A percentile compares a stretch with the other conserved stretches of the same genome.
Conservation (phyloP, 2,888 invertebrate genomes). For the Tachystola acroxantha region DNA sequence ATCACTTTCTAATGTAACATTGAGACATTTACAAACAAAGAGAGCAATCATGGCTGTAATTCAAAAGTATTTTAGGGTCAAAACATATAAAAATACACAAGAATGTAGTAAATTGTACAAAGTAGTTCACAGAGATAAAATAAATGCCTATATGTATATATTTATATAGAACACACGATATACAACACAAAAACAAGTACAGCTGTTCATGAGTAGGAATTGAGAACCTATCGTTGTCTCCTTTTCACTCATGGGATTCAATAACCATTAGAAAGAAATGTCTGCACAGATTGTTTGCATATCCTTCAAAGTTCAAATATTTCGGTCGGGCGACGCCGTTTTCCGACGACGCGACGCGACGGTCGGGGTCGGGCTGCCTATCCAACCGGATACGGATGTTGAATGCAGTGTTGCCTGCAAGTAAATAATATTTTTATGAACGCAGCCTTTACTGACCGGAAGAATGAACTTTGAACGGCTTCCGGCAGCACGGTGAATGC, state of each 20-base stretch:
- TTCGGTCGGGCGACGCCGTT: too few species aligned
- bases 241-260: not conserved
- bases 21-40: constrained; percentile 86
- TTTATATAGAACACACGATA: constrained; percentile 27
- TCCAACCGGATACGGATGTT: too few species aligned
- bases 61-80: constrained; percentile 27
- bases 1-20: constrained; percentile 82
- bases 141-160: constrained; percentile 39
- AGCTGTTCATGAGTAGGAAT: constrained; percentile 11
- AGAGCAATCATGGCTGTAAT: constrained; percentile 68
- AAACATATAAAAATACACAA: constrained; percentile 54
- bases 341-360: too few species aligned
- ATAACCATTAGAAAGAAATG: not conserved
- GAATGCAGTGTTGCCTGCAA: too few species aligned
- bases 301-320: too few species aligned
- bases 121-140: constrained; percentile 39
- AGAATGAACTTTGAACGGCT: too few species aligned
- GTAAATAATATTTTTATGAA: too few species aligned
- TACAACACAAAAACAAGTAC: constrained; percentile 17
- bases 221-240: constrained; percentile 1
- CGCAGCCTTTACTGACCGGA: too few species aligned
- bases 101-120: constrained; percentile 43
- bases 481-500: too few species aligned
- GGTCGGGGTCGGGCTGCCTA: too few species aligned
- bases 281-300: too few species aligned